phyloP scores from a whole-genome alignment of 1,140 invertebrate species.

The Andricus grossulariae region DNA sequence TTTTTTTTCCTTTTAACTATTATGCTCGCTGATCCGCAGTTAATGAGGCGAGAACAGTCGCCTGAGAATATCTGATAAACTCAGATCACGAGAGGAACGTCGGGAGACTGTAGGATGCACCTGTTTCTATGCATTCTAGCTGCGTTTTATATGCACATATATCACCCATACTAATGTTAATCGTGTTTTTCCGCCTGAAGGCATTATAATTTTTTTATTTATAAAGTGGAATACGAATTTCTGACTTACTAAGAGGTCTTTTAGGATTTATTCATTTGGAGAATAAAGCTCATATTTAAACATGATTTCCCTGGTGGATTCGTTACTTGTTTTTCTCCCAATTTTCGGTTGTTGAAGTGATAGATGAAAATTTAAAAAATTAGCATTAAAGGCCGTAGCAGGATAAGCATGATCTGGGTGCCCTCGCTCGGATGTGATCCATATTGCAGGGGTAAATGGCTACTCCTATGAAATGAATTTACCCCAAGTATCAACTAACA shows the following conservation, averaged over 20 bases:
- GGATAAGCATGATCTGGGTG: too few relatives aligned
- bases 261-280: not conserved
- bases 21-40: slow-evolving; percentile 66
- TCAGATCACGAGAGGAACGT: slow-evolving; percentile 43
- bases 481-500: too few relatives aligned
- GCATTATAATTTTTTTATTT: not conserved
- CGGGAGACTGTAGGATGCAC: not conserved
- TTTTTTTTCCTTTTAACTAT: slow-evolving; percentile 52
- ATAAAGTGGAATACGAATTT: not conserved
- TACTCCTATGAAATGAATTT: too few relatives aligned
- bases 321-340: too few relatives aligned
- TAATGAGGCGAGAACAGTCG: slow-evolving; percentile 68
- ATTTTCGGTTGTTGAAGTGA: not conserved
- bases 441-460: too few relatives aligned
- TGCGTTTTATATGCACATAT: not conserved
- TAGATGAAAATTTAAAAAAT: too few relatives aligned
- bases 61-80: slow-evolving; percentile 57
- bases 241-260: not conserved
- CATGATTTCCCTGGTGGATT: not conserved
- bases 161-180: not conserved
- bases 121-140: not conserved
- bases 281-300: not conserved
- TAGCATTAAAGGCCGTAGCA: too few relatives aligned
- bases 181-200: not conserved
- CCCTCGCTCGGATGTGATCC: too few relatives aligned